These are phyloP conservation scores for Trialeurodes vaporariorum DNA, from an alignment of 1,140 invertebrate species.

Conservation along the genomic window DNA sequence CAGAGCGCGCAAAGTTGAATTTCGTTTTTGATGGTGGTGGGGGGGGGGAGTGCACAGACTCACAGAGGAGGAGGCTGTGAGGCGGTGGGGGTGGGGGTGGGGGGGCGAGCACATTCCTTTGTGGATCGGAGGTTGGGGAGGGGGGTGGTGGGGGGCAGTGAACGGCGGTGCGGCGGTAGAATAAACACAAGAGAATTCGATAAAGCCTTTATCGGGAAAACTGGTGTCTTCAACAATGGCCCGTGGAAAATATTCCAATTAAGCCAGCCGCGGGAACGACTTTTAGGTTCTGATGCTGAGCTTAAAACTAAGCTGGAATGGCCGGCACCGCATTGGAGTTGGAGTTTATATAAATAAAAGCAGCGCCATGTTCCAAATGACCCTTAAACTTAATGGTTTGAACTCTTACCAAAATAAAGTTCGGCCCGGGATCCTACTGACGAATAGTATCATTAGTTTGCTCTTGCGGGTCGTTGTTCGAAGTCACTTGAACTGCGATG, in stretches of 20 bases:
- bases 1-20: not conserved
- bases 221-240: not conserved
- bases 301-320: not conserved
- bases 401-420: not conserved
- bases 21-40: not conserved
- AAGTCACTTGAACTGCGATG: not conserved
- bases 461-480: not conserved
- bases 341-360: not conserved
- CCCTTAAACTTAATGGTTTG: not conserved
- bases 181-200: not conserved
- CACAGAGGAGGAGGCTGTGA: too few relatives aligned
- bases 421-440: not conserved
- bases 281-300: not conserved
- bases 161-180: not conserved
- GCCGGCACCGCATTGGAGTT: not conserved
- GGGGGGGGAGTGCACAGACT: too few relatives aligned
- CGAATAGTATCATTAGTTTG: conserved; percentile 1
- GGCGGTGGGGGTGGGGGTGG: too few relatives aligned
- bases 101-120: not conserved
- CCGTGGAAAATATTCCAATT: not conserved
- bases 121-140: not conserved
- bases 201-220: not conserved
- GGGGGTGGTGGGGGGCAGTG: too few relatives aligned
- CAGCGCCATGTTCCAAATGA: not conserved
- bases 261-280: not conserved